These are phyloP conservation scores for Mystacornis crossleyi DNA, from an alignment of 2,113 vertebrate genomes.

Conservation along the genomic window DNA sequence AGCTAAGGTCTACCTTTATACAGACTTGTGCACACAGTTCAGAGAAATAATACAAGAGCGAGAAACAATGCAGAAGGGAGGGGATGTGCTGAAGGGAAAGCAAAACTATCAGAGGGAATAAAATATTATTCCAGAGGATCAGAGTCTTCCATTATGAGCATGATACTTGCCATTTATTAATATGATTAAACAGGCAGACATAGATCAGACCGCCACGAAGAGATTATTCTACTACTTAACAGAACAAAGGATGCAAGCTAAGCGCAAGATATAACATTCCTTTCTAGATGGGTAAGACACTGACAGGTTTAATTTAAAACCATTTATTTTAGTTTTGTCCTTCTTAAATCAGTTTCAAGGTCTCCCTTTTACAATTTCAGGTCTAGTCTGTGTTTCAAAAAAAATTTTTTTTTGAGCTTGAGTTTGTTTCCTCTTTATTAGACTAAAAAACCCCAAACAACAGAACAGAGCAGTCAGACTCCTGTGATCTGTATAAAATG, in stretches of 20 bases:
- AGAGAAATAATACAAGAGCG: not conserved
- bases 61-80: not conserved
- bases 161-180: constrained; percentile 36
- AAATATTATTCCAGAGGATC: constrained; percentile 34
- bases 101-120: not conserved
- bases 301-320: not conserved
- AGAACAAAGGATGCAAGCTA: constrained; percentile 18
- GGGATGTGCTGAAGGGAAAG: not conserved
- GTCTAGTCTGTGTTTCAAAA: not conserved
- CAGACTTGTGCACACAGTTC: not conserved
- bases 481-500: not conserved
- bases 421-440: not conserved
- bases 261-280: not conserved
- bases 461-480: not conserved
- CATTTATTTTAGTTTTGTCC: not conserved
- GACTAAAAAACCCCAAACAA: not conserved
- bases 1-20: not conserved
- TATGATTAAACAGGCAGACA: constrained; percentile 13
- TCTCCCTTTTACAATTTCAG: not conserved
- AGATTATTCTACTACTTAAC: constrained; percentile 13
- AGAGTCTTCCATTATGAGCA: constrained; percentile 24
- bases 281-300: not conserved
- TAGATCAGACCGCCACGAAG: not conserved
- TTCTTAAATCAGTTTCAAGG: not conserved
- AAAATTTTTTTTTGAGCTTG: not conserved